Evolutionary conservation across 2,888 invertebrate species (phyloP).

Genomic region (Pandemis cinnamomeana): DNA sequence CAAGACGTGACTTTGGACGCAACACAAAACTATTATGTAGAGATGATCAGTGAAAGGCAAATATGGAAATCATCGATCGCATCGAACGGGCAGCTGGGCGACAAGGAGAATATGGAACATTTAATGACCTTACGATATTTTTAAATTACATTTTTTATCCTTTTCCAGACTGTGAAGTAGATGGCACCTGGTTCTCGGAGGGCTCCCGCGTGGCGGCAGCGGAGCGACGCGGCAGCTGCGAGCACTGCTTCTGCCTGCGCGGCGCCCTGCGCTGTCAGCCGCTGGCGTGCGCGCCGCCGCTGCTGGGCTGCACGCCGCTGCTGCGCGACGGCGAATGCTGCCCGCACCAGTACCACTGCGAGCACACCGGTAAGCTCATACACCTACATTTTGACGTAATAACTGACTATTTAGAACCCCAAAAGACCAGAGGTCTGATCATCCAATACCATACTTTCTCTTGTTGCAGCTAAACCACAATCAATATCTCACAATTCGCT

Average conservation of each 20-base stretch:
- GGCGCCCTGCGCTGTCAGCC: constrained; percentile 90
- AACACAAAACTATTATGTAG: too few relatives aligned
- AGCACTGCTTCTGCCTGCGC: constrained; percentile 92
- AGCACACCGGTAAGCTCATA: constrained; percentile 57
- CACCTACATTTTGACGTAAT: not conserved
- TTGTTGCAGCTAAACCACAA: constrained; percentile 50
- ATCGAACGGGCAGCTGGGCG: too few relatives aligned
- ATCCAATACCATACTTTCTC: not conserved
- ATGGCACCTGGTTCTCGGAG: constrained; percentile 86
- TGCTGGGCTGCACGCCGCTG: constrained; percentile 90
- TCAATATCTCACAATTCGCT: constrained; percentile 54
- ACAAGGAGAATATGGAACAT: too few relatives aligned
- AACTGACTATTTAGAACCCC: too few relatives aligned
- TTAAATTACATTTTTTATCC: not conserved
- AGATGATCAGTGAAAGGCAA: too few relatives aligned
- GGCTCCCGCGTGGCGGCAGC: constrained; percentile 87
- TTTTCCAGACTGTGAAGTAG: constrained; percentile 86
- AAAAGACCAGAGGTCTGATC: too few relatives aligned
- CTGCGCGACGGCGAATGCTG: constrained; percentile 92
- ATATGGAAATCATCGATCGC: too few relatives aligned
- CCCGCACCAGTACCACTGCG: constrained; percentile 92
- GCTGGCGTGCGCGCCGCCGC: constrained; percentile 89
- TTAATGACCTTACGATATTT: too few relatives aligned
- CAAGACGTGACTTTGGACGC: too few relatives aligned
- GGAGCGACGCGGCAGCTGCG: constrained; percentile 86